phyloP scores from a whole-genome alignment of 2,888 invertebrate genomes.

The Papilio elwesi region DNA sequence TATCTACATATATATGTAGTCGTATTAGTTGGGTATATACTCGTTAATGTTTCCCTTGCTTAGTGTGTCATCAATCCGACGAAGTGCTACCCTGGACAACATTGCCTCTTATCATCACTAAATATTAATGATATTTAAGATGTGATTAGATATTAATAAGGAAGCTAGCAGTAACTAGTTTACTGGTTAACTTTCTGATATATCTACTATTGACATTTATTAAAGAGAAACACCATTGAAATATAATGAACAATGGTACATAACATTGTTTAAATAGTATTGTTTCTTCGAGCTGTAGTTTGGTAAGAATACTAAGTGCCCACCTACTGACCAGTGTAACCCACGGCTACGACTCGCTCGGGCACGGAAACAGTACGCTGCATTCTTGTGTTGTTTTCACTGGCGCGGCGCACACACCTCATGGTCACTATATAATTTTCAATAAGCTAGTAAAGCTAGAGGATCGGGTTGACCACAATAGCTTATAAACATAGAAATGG shows the following conservation, averaged over 20 bases:
- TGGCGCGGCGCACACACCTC: slow-evolving; percentile 44
- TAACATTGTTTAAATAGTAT: slow-evolving; percentile 24
- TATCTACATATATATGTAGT: no score
- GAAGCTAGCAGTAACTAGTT: slow-evolving; percentile 18
- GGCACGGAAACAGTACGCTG: slow-evolving; percentile 25
- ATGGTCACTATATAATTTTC: slow-evolving; percentile 43
- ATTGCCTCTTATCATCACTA: no score
- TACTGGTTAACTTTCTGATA: slow-evolving; percentile 36
- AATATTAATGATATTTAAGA: no score
- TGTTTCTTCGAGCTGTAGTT: slow-evolving; percentile 21
- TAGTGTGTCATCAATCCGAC: no score
- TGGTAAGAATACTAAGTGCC: slow-evolving; percentile 36
- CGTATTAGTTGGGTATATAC: no score
- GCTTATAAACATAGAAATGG: slow-evolving; percentile 74
- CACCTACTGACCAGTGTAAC: slow-evolving; percentile 36
- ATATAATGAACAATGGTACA: slow-evolving; percentile 35
- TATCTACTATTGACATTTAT: slow-evolving; percentile 13
- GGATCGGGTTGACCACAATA: slow-evolving; percentile 73
- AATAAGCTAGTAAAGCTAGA: slow-evolving; percentile 48
- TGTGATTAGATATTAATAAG: not conserved
- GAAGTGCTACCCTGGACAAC: no score
- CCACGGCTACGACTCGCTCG: slow-evolving; percentile 15
- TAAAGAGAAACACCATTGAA: slow-evolving; percentile 30
- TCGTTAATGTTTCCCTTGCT: no score
- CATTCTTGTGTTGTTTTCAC: slow-evolving; percentile 46